Base-by-base conservation (phyloP, 2,797 vertebrate species). In the Coccyzus lansbergi region DNA sequence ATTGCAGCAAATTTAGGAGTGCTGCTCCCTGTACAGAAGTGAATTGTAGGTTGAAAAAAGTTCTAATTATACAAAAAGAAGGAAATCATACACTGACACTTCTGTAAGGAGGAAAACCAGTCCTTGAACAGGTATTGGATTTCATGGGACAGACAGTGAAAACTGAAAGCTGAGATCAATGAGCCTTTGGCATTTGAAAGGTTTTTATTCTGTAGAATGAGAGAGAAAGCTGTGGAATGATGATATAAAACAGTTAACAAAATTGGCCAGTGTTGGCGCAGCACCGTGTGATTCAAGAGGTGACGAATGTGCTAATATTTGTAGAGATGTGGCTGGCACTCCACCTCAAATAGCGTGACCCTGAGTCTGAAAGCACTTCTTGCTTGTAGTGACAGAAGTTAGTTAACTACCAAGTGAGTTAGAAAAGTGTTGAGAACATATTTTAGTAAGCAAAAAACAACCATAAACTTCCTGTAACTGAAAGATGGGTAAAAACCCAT, bases 21-120 rank as follows among this genome's bases (percentile, higher is more conserved):
- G 3, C 15, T 86, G 14, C 25, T 72, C 6, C 76, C 26, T 58
- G 9, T 28, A 29, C 13, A 46, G 22, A 91, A 67, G 7, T 33
- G 53, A 86, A 86, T 5, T 24, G 52, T 60, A 21, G 5, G 20
- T 53, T 17, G 52, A 69, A 22, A 33, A 58, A 79, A 42, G 1
- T 26, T 72, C 10, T 22, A 67, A 22, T 3, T 25, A 18, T 53
- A 48, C 29, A 28, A 26, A 36, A 40, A 68, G 15, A 65, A 52
- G 13, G 18, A 1, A 81, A 70, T 3, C 7, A 16, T 25, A 18
- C 12, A 0, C 21, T 18, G 6, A 5, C 9, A 48, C 4, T 68
- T 68, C 36, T 85, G 26, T 42, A 69, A 77, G 55, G 31, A 71
- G 14, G 21, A 79, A 55, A 82, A 51, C 1, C 2, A 44, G 21